Evolutionary conservation across 2,888 invertebrate genomes (phyloP).

Genomic region (Zeuzera pyrina): DNA sequence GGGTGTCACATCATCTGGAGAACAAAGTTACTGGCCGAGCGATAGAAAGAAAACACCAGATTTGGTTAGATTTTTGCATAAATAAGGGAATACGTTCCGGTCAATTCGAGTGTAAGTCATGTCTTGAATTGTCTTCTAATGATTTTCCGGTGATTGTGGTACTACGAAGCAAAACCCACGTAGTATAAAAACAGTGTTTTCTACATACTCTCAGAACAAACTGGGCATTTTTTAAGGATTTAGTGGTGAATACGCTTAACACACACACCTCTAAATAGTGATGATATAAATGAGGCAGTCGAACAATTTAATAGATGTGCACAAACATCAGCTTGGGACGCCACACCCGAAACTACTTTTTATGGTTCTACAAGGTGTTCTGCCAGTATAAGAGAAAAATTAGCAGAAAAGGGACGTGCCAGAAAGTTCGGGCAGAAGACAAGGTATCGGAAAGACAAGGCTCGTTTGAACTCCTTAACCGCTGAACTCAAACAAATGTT

Average conservation of each 20-base stretch:
- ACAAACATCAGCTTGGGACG: slow-evolving; percentile 7
- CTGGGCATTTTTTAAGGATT: slow-evolving; percentile 13
- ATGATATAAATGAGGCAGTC: slow-evolving; percentile 6
- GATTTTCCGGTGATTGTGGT: slow-evolving; percentile 17
- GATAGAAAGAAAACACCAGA: slow-evolving; percentile 15
- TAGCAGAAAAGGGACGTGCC: no score
- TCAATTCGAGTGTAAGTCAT: slow-evolving; percentile 8
- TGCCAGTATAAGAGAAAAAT: no score
- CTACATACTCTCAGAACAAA: slow-evolving; percentile 13
- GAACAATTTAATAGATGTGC: slow-evolving; percentile 2
- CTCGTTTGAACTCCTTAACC: no score
- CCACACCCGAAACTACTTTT: no score
- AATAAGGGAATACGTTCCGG: slow-evolving; percentile 8
- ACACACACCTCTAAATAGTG: slow-evolving; percentile 8
- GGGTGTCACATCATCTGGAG: not conserved
- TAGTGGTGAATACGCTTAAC: slow-evolving; percentile 5
- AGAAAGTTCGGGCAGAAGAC: no score
- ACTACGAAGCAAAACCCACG: slow-evolving; percentile 7
- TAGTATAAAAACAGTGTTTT: no score
- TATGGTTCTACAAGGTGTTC: no score
- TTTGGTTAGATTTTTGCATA: slow-evolving; percentile 17
- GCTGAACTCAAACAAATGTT: no score
- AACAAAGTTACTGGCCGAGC: slow-evolving; percentile 12
- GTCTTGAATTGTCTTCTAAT: slow-evolving; percentile 15
- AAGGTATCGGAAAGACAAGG: no score